phyloP scores from a whole-genome alignment of 2,113 vertebrate species.

The Uria lomvia region DNA sequence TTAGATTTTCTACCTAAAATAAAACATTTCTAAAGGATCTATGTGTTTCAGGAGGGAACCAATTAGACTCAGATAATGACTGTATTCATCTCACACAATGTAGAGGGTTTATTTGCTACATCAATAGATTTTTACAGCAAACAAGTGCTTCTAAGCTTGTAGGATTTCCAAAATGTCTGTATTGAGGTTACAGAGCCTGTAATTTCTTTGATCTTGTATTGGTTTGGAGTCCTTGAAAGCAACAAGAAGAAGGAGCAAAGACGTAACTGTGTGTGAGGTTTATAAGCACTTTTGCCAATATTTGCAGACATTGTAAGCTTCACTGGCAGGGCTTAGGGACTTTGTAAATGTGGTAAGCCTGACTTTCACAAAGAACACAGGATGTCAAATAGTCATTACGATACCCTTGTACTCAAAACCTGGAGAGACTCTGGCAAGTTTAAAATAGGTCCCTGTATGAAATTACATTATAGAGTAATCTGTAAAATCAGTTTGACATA shows the following conservation, averaged over 20 bases:
- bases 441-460: conserved; percentile 3
- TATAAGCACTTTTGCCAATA: conserved; percentile 34
- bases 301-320: conserved; percentile 37
- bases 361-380: conserved; percentile 10
- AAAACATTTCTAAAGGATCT: neutral
- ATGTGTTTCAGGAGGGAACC: neutral
- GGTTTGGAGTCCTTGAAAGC: conserved; percentile 24
- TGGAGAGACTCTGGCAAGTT: neutral
- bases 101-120: neutral
- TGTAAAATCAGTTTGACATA: conserved; percentile 35
- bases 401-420: neutral
- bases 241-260: conserved; percentile 1
- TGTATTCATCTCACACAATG: neutral
- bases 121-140: conserved; percentile 14
- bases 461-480: conserved; percentile 1
- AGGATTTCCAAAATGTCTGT: conserved; percentile 13
- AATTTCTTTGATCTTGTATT: conserved; percentile 24
- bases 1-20: neutral
- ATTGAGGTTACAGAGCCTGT: neutral
- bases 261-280: neutral
- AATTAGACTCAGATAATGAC: neutral
- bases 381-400: conserved; percentile 15
- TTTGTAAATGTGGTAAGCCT: conserved; percentile 17
- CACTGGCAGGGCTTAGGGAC: neutral
- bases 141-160: neutral